Percentiles rank a stretch among this genome's conserved stretches.
Conservation (phyloP, 2,888 invertebrate species). For the Metopia argyrocephala region DNA sequence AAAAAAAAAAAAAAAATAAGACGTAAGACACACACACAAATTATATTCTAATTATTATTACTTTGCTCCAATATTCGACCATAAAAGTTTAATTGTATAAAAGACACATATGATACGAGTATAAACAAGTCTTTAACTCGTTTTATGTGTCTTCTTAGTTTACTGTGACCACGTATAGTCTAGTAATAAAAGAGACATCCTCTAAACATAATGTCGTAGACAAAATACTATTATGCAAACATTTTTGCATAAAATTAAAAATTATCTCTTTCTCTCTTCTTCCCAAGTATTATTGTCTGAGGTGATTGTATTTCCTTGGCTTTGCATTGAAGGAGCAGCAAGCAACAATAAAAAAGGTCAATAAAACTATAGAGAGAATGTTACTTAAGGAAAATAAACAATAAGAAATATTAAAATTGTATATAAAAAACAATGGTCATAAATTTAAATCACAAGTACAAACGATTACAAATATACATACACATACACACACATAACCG, state of each 20-base stretch:
- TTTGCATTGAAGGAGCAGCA: constrained; percentile 71
- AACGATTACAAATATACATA: constrained; percentile 23
- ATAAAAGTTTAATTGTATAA: no score
- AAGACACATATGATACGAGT: no score
- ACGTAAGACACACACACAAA: no score
- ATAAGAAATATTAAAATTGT: not conserved
- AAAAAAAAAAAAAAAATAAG: no score
- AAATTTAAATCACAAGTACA: constrained; percentile 37
- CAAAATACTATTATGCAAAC: constrained; percentile 53
- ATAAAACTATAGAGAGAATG: constrained; percentile 59
- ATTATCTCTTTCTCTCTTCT: not conserved
- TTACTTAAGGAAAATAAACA: constrained; percentile 35
- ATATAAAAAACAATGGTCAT: constrained; percentile 37
- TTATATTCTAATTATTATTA: no score
- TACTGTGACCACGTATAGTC: no score
- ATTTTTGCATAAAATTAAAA: constrained; percentile 32
- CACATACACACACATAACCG: not conserved
- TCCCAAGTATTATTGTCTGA: constrained; percentile 16
- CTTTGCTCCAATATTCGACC: no score
- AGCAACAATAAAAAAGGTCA: constrained; percentile 62
- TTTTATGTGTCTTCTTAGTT: no score
- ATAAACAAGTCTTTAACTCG: no score
- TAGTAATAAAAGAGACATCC: no score
- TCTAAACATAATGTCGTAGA: not conserved
- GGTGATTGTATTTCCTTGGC: constrained; percentile 75